Conservation (phyloP, 1,140 invertebrate species). For the Drosophila takahashii region DNA sequence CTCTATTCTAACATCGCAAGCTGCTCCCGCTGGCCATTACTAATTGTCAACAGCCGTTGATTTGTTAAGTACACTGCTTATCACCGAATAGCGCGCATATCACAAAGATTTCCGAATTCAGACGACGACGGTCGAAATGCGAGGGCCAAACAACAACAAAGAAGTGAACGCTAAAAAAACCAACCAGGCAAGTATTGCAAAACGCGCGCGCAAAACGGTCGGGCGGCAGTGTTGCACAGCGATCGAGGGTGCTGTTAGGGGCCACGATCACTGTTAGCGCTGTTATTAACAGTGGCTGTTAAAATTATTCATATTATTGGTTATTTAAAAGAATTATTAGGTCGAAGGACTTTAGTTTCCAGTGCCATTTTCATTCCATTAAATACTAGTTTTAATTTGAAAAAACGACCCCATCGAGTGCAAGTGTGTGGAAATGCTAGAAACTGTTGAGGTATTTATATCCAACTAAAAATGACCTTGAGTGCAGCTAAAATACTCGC, state of each 20-base stretch:
- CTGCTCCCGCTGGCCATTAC: constrained; percentile 42
- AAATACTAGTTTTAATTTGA: too few relatives aligned
- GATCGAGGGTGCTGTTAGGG: neutral
- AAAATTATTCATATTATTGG: neutral
- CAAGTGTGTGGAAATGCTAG: too few relatives aligned
- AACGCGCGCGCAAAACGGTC: constrained; percentile 1
- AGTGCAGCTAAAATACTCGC: too few relatives aligned
- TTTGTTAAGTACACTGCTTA: constrained; percentile 75
- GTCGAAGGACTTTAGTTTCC: too few relatives aligned
- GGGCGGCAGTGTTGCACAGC: constrained; percentile 1
- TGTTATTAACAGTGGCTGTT: neutral
- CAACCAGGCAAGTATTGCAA: constrained; percentile 14
- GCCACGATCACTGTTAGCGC: neutral
- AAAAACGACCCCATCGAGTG: too few relatives aligned
- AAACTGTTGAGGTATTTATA: too few relatives aligned
- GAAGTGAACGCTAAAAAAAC: constrained; percentile 16
- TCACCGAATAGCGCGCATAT: constrained; percentile 69
- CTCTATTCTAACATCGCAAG: constrained; percentile 34
- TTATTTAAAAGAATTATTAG: too few relatives aligned
- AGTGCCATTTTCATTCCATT: too few relatives aligned
- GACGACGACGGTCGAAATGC: constrained; percentile 27
- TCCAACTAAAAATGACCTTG: too few relatives aligned
- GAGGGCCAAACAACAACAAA: constrained; percentile 44
- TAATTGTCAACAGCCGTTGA: constrained; percentile 64
- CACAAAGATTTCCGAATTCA: constrained; percentile 24